Evolutionary conservation across 2,888 invertebrate species (phyloP).

Genomic region (Petrolisthes manimaculis): DNA sequence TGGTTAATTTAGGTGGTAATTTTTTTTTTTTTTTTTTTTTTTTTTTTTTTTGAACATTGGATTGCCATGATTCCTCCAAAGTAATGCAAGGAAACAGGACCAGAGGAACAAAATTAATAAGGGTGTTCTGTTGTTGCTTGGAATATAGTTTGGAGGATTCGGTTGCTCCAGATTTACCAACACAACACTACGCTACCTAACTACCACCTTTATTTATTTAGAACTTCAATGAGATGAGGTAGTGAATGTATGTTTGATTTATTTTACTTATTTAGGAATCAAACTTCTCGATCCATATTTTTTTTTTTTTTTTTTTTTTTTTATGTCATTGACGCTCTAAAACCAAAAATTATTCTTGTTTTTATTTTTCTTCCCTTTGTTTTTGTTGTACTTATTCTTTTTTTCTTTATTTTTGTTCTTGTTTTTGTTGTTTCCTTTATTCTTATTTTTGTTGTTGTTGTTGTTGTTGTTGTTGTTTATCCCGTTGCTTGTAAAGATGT

Average conservation of each 20-base stretch:
- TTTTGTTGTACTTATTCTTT: neutral
- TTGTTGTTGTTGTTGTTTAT: no score
- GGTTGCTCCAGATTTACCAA: no score
- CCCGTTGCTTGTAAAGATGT: neutral
- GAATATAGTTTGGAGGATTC: no score
- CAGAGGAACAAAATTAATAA: no score
- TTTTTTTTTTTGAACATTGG: no score
- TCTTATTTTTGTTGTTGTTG: neutral
- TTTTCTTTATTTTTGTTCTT: neutral
- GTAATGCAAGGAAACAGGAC: no score
- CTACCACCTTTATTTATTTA: neutral
- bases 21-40: neutral
- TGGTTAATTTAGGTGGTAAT: neutral
- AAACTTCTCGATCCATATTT: neutral
- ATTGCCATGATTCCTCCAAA: no score
- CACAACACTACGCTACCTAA: no score
- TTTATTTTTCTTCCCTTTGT: neutral
- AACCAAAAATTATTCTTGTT: neutral
- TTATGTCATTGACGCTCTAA: neutral
- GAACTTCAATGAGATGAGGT: no score
- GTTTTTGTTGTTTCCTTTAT: constrained; percentile 6
- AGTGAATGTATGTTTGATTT: no score
- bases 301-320: neutral
- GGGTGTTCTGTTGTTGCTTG: no score
- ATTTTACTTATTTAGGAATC: no score